phyloP scores from a whole-genome alignment of 2,888 invertebrate species.

The Apamea monoglypha region DNA sequence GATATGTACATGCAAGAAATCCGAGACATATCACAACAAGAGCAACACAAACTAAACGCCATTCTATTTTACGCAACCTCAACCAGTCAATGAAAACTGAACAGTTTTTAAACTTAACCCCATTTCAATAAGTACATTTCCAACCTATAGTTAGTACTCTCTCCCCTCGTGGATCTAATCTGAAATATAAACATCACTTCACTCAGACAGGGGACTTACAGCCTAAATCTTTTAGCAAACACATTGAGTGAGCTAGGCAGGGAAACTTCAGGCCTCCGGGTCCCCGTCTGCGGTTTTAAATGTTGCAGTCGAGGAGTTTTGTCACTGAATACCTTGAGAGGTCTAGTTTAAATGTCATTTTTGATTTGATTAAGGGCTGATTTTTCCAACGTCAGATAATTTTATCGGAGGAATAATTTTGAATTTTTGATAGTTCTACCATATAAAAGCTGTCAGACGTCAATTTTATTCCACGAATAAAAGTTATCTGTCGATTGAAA shows the following conservation, averaged over 20 bases:
- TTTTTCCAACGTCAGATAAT: too few species aligned
- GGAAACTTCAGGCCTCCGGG: conserved; percentile 45
- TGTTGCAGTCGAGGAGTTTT: conserved; percentile 19
- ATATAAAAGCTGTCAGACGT: too few species aligned
- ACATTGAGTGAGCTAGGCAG: conserved; percentile 36
- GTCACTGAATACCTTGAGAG: conserved; percentile 14
- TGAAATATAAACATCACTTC: conserved; percentile 47
- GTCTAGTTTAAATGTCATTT: conserved; percentile 3
- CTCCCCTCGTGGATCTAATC: conserved; percentile 42
- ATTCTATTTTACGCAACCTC: not conserved
- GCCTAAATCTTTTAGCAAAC: conserved; percentile 57
- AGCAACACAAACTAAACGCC: not conserved
- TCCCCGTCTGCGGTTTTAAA: conserved; percentile 48
- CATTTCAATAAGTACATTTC: conserved; percentile 18
- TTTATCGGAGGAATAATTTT: too few species aligned
- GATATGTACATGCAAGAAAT: too few species aligned
- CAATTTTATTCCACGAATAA: too few species aligned
- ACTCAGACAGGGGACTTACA: conserved; percentile 29
- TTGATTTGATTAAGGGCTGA: not conserved
- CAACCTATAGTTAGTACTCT: not conserved
- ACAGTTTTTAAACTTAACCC: conserved; percentile 30
- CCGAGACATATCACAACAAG: too few species aligned
- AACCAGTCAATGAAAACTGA: not conserved
- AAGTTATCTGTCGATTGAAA: too few species aligned
- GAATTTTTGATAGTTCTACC: too few species aligned